Conservation (phyloP, 2,888 invertebrate genomes). For the Eucera pruinosa region DNA sequence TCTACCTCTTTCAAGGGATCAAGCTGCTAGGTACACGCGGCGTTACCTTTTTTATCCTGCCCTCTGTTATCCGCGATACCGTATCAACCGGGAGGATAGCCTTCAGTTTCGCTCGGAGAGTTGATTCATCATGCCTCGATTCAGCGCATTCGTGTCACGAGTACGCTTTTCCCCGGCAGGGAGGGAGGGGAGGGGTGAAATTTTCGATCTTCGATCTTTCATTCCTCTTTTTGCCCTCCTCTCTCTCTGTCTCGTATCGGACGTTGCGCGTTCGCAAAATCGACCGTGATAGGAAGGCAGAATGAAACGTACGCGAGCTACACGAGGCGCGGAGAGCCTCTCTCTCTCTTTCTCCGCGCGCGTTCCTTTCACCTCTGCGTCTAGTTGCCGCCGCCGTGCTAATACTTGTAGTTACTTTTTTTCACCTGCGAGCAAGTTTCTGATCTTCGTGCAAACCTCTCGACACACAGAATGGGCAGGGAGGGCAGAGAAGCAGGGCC, state of each 20-base stretch:
- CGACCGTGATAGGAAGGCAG: too few species aligned
- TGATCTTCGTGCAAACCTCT: slow-evolving; percentile 58
- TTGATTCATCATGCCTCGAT: slow-evolving; percentile 58
- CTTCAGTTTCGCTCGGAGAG: slow-evolving; percentile 47
- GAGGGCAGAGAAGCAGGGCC: slow-evolving; percentile 8
- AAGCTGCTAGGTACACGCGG: background rate
- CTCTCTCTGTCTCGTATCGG: background rate
- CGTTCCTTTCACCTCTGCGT: slow-evolving; percentile 23
- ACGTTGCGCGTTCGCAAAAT: background rate
- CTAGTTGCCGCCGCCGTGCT: background rate
- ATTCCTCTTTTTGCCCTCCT: background rate
- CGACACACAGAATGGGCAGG: slow-evolving; percentile 26
- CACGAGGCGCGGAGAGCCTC: too few species aligned
- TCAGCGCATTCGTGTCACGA: slow-evolving; percentile 31
- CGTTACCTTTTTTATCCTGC: slow-evolving; percentile 1
- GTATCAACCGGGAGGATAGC: slow-evolving; percentile 20
- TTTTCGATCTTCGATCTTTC: slow-evolving; percentile 59
- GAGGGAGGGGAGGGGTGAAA: too few species aligned
- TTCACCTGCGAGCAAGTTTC: slow-evolving; percentile 54
- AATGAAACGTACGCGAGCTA: too few species aligned
- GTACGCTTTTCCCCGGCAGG: slow-evolving; percentile 2
- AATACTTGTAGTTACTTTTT: slow-evolving; percentile 58
- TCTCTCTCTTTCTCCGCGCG: too few species aligned
- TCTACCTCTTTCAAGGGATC: slow-evolving; percentile 10
- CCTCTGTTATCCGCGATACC: slow-evolving; percentile 12